phyloP scores from a whole-genome alignment of 2,888 invertebrate species.

The Erynnis tages region DNA sequence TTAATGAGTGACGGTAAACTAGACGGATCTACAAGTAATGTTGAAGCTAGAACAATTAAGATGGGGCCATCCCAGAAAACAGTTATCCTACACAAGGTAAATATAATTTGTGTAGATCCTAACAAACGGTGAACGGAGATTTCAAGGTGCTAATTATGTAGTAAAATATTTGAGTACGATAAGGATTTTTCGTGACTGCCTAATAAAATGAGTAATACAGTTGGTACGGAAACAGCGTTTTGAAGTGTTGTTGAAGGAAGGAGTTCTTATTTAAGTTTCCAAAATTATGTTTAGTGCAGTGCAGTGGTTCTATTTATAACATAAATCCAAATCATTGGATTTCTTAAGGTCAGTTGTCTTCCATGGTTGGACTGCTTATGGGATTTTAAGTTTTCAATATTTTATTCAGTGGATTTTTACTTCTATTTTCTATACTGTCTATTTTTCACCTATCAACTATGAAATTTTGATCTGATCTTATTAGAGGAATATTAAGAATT shows the following conservation, averaged over 20 bases:
- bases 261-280: too few species aligned
- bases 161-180: conserved; percentile 18
- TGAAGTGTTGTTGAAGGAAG: too few species aligned
- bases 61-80: conserved; percentile 27
- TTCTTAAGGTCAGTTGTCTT: neutral
- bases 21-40: conserved; percentile 10
- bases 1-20: conserved; percentile 10
- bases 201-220: neutral
- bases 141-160: neutral
- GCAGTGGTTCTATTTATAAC: neutral
- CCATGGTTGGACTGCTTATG: too few species aligned
- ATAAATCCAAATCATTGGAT: neutral
- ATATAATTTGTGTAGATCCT: conserved; percentile 27
- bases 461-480: too few species aligned
- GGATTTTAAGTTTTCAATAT: too few species aligned
- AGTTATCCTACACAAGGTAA: conserved; percentile 42
- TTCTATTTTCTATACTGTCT: too few species aligned
- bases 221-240: neutral
- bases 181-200: neutral
- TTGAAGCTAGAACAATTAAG: conserved; percentile 11
- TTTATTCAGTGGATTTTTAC: too few species aligned
- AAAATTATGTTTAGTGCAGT: too few species aligned
- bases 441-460: too few species aligned
- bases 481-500: too few species aligned
- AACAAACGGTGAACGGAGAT: neutral